phyloP scores from a whole-genome alignment of 37 sponge, comb jelly and placozoan species.

The Ianthella basta region DNA sequence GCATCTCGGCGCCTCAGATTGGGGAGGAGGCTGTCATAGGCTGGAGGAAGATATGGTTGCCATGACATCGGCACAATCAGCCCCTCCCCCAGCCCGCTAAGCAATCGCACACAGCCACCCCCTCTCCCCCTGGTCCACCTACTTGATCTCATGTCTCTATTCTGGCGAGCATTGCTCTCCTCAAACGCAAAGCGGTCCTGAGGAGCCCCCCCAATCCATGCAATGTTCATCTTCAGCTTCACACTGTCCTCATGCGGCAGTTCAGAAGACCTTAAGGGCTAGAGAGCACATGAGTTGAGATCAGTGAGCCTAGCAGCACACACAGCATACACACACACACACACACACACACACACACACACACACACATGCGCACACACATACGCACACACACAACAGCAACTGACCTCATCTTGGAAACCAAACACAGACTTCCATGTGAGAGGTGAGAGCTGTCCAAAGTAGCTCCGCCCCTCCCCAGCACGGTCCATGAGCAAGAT shows the following conservation, averaged over 20 bases:
- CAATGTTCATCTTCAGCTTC: not conserved
- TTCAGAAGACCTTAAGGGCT: not conserved
- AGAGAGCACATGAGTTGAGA: not conserved
- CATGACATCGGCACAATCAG: too few species aligned
- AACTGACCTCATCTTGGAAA: not conserved
- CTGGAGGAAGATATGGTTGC: not conserved
- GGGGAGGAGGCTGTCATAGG: conserved; percentile 3
- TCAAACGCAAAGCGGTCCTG: not conserved
- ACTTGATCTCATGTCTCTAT: too few species aligned
- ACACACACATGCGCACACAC: not conserved
- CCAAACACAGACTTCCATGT: conserved; percentile 70
- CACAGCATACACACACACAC: not conserved
- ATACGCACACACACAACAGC: not conserved
- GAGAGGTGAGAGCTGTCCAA: not conserved
- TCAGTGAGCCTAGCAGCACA: not conserved
- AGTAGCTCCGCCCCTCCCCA: not conserved
- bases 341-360: not conserved
- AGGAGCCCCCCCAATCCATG: conserved; percentile 13
- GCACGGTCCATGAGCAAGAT: conserved; percentile 44
- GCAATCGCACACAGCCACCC: too few species aligned
- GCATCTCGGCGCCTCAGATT: conserved; percentile 5
- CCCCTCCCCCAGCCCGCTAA: too few species aligned
- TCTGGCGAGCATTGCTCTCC: too few species aligned
- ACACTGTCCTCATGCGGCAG: too few species aligned
- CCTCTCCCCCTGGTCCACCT: too few species aligned